Evolutionary conservation across 2,113 vertebrate species (phyloP).

Genomic region (Aptenodytes forsteri): DNA sequence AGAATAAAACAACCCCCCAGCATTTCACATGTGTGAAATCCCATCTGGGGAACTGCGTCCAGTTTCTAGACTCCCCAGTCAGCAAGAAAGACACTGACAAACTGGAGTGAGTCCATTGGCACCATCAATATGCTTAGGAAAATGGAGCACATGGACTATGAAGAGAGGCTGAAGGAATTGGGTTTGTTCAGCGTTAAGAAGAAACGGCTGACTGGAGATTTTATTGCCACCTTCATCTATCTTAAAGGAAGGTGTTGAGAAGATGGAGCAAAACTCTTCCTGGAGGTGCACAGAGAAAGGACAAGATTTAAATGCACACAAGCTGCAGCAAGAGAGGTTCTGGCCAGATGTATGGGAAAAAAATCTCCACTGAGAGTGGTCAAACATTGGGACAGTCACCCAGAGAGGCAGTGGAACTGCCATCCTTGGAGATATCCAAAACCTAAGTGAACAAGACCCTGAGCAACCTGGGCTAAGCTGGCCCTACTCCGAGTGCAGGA

Average conservation of each 20-base stretch:
- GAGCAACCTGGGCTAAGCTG: background rate
- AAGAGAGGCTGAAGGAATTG: background rate
- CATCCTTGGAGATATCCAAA: background rate
- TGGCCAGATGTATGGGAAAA: background rate
- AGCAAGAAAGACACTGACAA: background rate
- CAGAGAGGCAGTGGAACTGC: background rate
- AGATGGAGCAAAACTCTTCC: background rate
- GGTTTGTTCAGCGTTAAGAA: background rate
- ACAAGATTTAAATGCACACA: background rate
- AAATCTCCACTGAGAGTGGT: background rate
- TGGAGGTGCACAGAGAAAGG: background rate
- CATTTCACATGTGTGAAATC: background rate
- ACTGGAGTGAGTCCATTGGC: background rate
- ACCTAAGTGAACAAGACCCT: background rate
- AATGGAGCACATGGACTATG: background rate
- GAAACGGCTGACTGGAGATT: background rate
- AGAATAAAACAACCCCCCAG: background rate
- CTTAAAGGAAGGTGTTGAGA: background rate
- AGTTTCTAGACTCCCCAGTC: background rate
- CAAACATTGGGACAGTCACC: background rate
- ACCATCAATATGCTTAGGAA: background rate
- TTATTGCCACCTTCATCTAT: background rate
- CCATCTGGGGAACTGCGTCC: background rate
- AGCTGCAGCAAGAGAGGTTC: background rate
- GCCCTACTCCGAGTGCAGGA: background rate